Base-by-base conservation (phyloP, 2,113 vertebrate genomes). In the Microcebus tavaratra region DNA sequence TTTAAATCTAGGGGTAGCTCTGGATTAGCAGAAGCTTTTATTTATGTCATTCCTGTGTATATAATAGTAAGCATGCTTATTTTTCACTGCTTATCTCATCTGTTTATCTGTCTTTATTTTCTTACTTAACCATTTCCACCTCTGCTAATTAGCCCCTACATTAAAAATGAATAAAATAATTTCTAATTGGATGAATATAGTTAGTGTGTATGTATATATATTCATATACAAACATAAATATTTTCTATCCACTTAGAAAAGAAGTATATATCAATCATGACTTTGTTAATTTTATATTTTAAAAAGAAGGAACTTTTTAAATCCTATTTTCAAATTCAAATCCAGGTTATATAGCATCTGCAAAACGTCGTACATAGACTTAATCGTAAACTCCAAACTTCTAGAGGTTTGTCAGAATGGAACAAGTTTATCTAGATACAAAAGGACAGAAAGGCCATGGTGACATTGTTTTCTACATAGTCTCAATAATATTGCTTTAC, bases 131-230 rank as follows among this genome's bases (percentile, higher is more conserved):
- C 0, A 45, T 76, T 87, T 72, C 14, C 25, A 53, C 34, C 6
- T 86, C 59, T 3, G 6, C 8, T 75, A 78, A 76, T 59, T 57
- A 45, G 81, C 27, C 1, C 9, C 13, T 55, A 36, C 39, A 72
- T 68, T 94, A 75, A 87, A 91, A 94, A 80, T 48, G 39, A 86
- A 42, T 80, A 81, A 50, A 88, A 94, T 78, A 75, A 55, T 87
- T 42, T 65, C 0, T 50, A 92, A 29, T 17, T 73, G 42, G n/a
- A 59, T 12, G 63, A 39, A 82, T 61, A 18, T 68, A 8, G 17
- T 59, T 67, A 73, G 3, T 21, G 8, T 55, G 17, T 4, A 18
- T 53, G 20, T 50, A 48, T 29, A 31, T 29, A 31, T 31, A 63
- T 67, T 1, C 27, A 72, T 4, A 0, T 13, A 83, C 13, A 89